Base-by-base conservation (phyloP, 2,113 vertebrate genomes). In the Myanophis thanlyinensis region DNA sequence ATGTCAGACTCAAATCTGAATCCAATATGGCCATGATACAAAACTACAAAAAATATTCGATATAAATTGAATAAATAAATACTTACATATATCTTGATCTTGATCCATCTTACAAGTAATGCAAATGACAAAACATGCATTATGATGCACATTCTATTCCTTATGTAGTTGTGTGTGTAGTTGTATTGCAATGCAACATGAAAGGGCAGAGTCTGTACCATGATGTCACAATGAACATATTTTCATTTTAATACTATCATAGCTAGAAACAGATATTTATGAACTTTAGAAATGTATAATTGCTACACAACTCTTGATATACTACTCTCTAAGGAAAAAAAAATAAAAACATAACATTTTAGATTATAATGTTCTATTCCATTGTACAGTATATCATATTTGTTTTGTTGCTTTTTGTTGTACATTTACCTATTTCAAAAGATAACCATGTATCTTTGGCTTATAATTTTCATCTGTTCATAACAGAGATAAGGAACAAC, bases 381-480 rank as follows among this genome's bases (percentile, higher is more conserved):
- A 73, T 84, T 91, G 44, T 46, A 51, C 30, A 5, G 44, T 46
- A 51, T 44, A 5, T 15, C 44, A 53, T 44, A 7, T 44, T 52
- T 11, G 11, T 20, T 1, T 30, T 9, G 35, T 46, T 20, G 23
- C 49, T 84, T 53, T 20, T 59, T 44, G 35, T 52, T 53, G 8
- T 52, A 52, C 30, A 11, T 54, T 85, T 84, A 80, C 53, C 46
- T 18, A 85, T 85, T 15, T 35, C 48, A 90, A 94, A 73, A 3
- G 0, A 0, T 62, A 62, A 22, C 53, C 15, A 87, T 46, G 85
- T 59, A 87, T 51, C 47, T n/a, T 85, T 54, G 25, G 80, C 44
- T 84, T 90, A 85, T 35, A 46, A 48, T 62, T 47, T 62, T 48
- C 30, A 47, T 27, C 0, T 0, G 0, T 0, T 3, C 10, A 86